Conservation (phyloP, 1,140 invertebrate genomes). For the Brachionus asplanchnoidis region DNA sequence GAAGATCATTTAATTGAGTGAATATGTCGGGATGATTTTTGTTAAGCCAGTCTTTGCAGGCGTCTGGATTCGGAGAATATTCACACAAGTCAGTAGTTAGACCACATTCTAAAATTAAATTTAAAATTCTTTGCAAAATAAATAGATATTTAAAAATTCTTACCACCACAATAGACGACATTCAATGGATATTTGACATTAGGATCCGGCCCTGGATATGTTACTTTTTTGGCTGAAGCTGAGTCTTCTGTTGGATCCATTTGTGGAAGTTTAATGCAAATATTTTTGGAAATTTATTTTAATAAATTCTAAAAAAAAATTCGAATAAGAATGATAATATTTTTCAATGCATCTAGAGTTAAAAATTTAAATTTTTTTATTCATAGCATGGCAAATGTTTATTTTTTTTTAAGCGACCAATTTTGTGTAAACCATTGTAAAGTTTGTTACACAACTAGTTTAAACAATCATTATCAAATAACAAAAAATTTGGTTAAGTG, state of each 20-base stretch:
- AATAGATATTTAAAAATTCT: background rate
- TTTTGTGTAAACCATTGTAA: background rate
- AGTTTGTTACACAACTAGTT: background rate
- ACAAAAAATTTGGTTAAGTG: no score
- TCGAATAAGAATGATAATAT: background rate
- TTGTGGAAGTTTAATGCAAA: no score
- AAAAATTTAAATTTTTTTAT: background rate
- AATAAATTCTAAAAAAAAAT: background rate
- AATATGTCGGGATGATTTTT: slow-evolving; percentile 9
- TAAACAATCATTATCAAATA: background rate
- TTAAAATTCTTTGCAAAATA: background rate
- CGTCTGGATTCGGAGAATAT: slow-evolving; percentile 25
- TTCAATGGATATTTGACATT: slow-evolving; percentile 33
- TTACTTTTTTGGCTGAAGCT: background rate
- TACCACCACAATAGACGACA: slow-evolving; percentile 40
- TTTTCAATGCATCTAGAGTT: background rate
- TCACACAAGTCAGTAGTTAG: slow-evolving; percentile 25
- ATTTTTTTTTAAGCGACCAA: background rate
- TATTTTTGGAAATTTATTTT: background rate
- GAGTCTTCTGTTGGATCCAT: background rate
- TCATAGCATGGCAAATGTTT: background rate
- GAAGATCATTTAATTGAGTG: slow-evolving; percentile 23
- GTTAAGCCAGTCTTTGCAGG: slow-evolving; percentile 28
- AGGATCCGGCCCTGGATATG: slow-evolving; percentile 19
- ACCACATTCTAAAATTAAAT: background rate